phyloP scores from a whole-genome alignment of 2,797 vertebrate species.

The Dendrocincla tyrannina region DNA sequence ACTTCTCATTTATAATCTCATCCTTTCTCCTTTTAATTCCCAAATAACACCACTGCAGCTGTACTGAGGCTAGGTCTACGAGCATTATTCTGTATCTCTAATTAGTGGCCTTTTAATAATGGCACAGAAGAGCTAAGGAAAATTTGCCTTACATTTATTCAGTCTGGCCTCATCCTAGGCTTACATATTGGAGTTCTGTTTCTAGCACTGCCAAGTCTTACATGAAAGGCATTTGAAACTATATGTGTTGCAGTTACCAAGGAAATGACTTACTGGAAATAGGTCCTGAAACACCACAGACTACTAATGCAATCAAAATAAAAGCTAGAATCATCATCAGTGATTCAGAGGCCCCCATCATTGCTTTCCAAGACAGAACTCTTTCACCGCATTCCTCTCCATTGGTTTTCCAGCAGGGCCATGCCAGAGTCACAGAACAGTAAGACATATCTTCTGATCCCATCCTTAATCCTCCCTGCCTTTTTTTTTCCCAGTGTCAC shows the following conservation, averaged over 20 bases:
- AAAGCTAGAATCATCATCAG: background rate
- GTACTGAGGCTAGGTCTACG: background rate
- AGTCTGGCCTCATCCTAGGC: background rate
- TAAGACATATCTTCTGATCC: background rate
- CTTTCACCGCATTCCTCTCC: rapidly evolving
- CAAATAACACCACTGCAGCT: background rate
- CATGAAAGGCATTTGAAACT: background rate
- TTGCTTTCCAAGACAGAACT: background rate
- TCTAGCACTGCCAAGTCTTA: background rate
- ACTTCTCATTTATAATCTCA: constrained; percentile 8
- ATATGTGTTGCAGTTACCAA: background rate
- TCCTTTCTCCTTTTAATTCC: background rate
- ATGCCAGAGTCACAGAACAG: background rate
- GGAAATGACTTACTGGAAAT: background rate
- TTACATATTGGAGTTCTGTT: background rate
- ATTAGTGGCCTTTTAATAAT: background rate
- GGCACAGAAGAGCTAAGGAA: background rate
- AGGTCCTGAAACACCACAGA: background rate
- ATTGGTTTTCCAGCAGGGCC: background rate
- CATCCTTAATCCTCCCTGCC: background rate
- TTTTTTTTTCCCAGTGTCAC: background rate
- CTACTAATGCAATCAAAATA: background rate
- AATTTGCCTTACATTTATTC: background rate
- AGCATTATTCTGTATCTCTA: background rate
- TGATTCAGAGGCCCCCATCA: background rate